Evolutionary conservation across 2,888 invertebrate genomes (phyloP).

Genomic region (Gari tellinella): DNA sequence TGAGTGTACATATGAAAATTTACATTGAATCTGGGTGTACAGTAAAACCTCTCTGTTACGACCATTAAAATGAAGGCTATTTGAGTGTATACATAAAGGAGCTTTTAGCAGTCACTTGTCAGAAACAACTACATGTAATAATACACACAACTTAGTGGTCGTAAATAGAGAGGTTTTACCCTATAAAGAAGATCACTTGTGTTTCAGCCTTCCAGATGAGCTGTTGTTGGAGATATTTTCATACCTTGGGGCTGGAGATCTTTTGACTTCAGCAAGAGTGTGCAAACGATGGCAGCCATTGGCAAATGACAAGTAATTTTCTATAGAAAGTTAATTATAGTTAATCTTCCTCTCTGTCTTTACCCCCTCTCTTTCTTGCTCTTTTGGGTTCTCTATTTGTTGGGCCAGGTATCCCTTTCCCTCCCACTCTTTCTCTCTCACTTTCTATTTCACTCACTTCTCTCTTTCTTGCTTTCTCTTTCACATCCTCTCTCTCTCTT

Average conservation of each 20-base stretch:
- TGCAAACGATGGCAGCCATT: constrained; percentile 73
- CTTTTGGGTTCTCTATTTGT: too few species aligned
- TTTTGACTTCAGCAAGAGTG: constrained; percentile 72
- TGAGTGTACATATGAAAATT: too few species aligned
- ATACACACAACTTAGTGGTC: too few species aligned
- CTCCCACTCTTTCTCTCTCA: too few species aligned
- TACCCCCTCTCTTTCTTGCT: background rate
- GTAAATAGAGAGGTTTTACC: too few species aligned
- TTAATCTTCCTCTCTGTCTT: background rate
- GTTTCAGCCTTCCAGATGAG: constrained; percentile 79
- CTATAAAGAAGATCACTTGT: background rate
- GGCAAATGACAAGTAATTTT: constrained; percentile 75
- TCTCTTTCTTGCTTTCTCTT: too few species aligned
- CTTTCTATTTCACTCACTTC: too few species aligned
- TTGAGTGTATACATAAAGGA: background rate
- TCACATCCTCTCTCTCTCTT: too few species aligned
- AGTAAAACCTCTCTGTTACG: too few species aligned
- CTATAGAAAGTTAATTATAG: background rate
- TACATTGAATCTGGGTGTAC: too few species aligned
- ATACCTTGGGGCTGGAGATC: constrained; percentile 70
- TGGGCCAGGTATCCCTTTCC: too few species aligned
- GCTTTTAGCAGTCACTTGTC: background rate
- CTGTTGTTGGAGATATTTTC: constrained; percentile 73
- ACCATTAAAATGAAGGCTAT: too few species aligned
- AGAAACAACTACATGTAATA: background rate